These are phyloP conservation scores for Caenorhabditis afra DNA, from an alignment of 2,888 invertebrate species.

Conservation along the genomic window DNA sequence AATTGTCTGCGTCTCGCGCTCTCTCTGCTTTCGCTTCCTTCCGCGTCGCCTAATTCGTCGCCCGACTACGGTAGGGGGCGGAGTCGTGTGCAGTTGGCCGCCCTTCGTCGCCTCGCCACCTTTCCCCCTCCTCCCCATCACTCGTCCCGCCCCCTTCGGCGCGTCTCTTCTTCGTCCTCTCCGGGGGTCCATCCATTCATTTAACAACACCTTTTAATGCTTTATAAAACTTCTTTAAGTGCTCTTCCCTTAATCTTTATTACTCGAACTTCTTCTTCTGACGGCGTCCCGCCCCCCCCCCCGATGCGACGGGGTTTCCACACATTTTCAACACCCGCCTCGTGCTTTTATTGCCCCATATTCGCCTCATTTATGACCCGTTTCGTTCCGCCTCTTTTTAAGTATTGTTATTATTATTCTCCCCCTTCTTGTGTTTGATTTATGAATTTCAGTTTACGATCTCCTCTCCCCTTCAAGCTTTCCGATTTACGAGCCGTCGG, in stretches of 20 bases:
- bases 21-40: slow-evolving; percentile 1
- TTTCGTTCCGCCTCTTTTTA: slow-evolving; percentile 8
- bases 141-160: no score
- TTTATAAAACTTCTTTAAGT: slow-evolving; percentile 38
- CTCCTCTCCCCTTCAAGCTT: not conserved
- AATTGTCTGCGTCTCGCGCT: not conserved
- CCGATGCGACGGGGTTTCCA: not conserved
- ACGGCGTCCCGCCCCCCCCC: not conserved
- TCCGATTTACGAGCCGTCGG: slow-evolving; percentile 8
- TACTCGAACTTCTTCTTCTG: slow-evolving; percentile 7
- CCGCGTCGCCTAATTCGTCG: slow-evolving; percentile 14
- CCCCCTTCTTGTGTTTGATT: no score
- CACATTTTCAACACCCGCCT: not conserved
- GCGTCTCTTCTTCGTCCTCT: slow-evolving; percentile 13
- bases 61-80: slow-evolving; percentile 3
- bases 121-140: not conserved
- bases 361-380: slow-evolving; percentile 10
- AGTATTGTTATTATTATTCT: not conserved
- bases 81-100: not conserved
- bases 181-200: not conserved
- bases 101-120: slow-evolving; percentile 7
- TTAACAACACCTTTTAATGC: slow-evolving; percentile 32
- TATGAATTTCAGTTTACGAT: slow-evolving; percentile 4
- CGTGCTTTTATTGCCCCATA: slow-evolving; percentile 25
- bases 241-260: slow-evolving; percentile 50